These are phyloP conservation scores for Drosophila bipectinata DNA, from an alignment of 1,140 invertebrate genomes.

Conservation along the genomic window DNA sequence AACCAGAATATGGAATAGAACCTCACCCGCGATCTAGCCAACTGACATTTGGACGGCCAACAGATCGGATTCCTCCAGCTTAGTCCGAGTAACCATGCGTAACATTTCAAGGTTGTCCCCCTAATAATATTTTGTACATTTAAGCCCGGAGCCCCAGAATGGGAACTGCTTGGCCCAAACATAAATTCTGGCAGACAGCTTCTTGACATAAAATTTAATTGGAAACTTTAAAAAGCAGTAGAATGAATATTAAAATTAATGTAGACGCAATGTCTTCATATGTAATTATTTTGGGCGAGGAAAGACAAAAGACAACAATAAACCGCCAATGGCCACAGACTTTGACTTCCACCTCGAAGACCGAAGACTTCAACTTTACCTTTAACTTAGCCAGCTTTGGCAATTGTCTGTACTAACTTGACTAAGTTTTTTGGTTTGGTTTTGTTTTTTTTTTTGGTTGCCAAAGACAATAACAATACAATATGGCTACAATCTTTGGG, in stretches of 20 bases:
- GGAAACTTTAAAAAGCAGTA: constrained; percentile 48
- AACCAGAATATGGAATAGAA: constrained; percentile 31
- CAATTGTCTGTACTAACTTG: constrained; percentile 28
- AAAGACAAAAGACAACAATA: constrained; percentile 47
- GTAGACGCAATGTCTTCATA: constrained; percentile 71
- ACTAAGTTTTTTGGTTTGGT: constrained; percentile 31
- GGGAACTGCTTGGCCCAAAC: constrained; percentile 45
- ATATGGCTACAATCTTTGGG: constrained; percentile 79
- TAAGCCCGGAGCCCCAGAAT: constrained; percentile 32
- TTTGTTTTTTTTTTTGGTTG: constrained; percentile 61
- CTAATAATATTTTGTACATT: constrained; percentile 17
- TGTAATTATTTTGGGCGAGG: constrained; percentile 39
- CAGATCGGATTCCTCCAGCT: constrained; percentile 19
- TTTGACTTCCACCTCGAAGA: constrained; percentile 27
- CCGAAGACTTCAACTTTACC: constrained; percentile 14
- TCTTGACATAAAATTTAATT: constrained; percentile 16
- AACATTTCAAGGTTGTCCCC: constrained; percentile 67
- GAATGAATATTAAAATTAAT: constrained; percentile 77
- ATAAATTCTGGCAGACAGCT: constrained; percentile 15
- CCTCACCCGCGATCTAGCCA: constrained; percentile 25
- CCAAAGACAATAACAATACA: constrained; percentile 67
- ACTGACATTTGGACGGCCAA: constrained; percentile 65
- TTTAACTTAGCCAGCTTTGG: constrained; percentile 30
- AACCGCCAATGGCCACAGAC: constrained; percentile 36
- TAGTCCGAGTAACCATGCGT: constrained; percentile 68